Evolutionary conservation across 1,140 invertebrate species (phyloP).

Genomic region (Solenopsis fugax): DNA sequence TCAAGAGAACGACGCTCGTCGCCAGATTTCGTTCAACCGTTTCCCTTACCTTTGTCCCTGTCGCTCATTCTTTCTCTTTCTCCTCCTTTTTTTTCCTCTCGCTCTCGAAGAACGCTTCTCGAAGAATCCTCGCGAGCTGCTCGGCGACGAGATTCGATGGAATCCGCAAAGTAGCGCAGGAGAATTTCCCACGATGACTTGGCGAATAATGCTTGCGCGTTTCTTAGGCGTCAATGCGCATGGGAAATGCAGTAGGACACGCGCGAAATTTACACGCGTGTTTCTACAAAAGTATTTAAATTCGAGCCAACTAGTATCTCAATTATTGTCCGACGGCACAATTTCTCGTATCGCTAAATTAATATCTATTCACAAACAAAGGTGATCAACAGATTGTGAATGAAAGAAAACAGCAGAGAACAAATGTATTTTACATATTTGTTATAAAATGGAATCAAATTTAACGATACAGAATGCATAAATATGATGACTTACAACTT

Average conservation of each 20-base stretch:
- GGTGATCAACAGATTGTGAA: neutral
- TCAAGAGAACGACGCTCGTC: slow-evolving; percentile 52
- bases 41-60: neutral
- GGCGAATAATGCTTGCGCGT: slow-evolving; percentile 7
- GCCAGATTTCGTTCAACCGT: slow-evolving; percentile 33
- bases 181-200: slow-evolving; percentile 39
- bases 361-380: neutral
- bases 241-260: slow-evolving; percentile 10
- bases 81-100: neutral
- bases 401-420: neutral
- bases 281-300: neutral
- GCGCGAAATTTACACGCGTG: neutral
- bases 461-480: too few species aligned
- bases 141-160: neutral
- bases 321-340: neutral
- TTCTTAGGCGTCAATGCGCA: slow-evolving; percentile 12
- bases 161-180: slow-evolving; percentile 40
- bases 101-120: neutral
- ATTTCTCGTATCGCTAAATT: slow-evolving; percentile 2
- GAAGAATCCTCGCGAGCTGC: neutral
- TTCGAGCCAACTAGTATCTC: neutral
- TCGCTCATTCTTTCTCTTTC: neutral
- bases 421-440: neutral
- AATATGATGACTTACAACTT: too few species aligned
- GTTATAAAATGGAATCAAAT: too few species aligned